A percentile compares a stretch with the other conserved stretches of the same genome.
Evolutionary conservation across 1,140 invertebrate genomes (phyloP).

Genomic region (Tetranychus urticae): DNA sequence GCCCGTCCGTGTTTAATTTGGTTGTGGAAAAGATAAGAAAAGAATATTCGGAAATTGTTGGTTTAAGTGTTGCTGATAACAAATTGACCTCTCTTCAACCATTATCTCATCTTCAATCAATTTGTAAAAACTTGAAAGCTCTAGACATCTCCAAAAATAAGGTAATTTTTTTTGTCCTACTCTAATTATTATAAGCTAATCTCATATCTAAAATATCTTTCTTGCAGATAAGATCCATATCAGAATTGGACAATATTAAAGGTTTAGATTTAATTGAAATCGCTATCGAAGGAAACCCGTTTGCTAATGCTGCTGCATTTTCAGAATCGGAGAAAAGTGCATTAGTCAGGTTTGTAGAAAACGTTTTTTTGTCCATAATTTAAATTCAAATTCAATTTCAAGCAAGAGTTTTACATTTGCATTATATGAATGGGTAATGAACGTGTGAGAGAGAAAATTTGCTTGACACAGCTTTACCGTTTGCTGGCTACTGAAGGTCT

Average conservation of each 20-base stretch:
- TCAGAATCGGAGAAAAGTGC: not conserved
- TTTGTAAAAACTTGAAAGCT: slow-evolving; percentile 45
- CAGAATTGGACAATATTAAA: not conserved
- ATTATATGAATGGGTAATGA: too few relatives aligned
- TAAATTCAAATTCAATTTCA: too few relatives aligned
- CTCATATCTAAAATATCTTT: not conserved
- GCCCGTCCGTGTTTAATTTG: not conserved
- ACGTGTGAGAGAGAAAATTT: too few relatives aligned
- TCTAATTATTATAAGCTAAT: not conserved
- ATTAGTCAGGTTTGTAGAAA: not conserved
- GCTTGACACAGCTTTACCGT: not conserved
- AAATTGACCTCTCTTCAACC: slow-evolving; percentile 39
- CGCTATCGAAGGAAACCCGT: not conserved
- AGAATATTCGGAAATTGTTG: slow-evolving; percentile 51
- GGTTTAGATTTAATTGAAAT: not conserved
- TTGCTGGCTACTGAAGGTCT: not conserved
- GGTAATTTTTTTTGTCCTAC: slow-evolving; percentile 25
- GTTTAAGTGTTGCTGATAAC: slow-evolving; percentile 57
- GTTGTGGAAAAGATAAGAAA: slow-evolving; percentile 38
- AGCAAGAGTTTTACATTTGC: too few relatives aligned
- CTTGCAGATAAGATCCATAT: not conserved
- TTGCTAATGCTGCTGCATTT: not conserved
- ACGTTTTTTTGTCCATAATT: not conserved
- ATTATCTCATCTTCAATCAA: slow-evolving; percentile 32
- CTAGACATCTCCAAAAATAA: slow-evolving; percentile 57